Evolutionary conservation across 2,797 vertebrate genomes (phyloP), one percentile per base, ranked within the genome.

Genomic region (Brachyrhaphis roseni): DNA sequence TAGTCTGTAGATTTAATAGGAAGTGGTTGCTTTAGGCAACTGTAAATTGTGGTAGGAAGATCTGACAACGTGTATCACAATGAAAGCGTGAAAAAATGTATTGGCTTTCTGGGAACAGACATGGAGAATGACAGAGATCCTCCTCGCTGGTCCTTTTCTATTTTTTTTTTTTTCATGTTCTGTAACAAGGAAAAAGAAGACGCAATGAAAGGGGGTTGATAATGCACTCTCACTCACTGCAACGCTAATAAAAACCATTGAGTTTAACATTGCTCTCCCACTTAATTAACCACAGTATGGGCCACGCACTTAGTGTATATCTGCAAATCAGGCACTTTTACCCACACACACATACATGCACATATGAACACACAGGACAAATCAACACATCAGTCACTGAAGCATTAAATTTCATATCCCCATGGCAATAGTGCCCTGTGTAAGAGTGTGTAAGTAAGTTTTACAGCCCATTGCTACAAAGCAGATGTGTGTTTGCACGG

Each of bases 231-330:
- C 83, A 87, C 80, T 81, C 82, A 81, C 78, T 75, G 78, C 80
- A 80, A 74, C 28, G 87, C 92, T 91, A 94, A 94, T 94, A 95
- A 95, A 79, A 95, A 91, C 88, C 93, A 92, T 85, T 79, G 86
- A 91, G 89, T 94, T 95, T 93, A 92, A 94, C 92, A 89, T 91
- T 86, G 86, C 88, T 94, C 88, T 92, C 90, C 89, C 92, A 93
- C 92, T 91, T 93, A 94, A 95, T 95, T 95, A 95, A 95, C 90
- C 92, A 92, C 90, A 89, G 88, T 89, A 91, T 90, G 90, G 92
- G 87, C 92, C 90, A 66, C 80, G 78, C 88, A 91, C 89, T 90
- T 90, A 91, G 87, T 91, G 81, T 90, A 90, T 91, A 92, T 94
- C 91, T 93, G 94, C 94, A 92, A 92, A 93, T 92, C 90, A 90